Conservation (phyloP, 2,113 vertebrate genomes). For the Thymallus thymallus region DNA sequence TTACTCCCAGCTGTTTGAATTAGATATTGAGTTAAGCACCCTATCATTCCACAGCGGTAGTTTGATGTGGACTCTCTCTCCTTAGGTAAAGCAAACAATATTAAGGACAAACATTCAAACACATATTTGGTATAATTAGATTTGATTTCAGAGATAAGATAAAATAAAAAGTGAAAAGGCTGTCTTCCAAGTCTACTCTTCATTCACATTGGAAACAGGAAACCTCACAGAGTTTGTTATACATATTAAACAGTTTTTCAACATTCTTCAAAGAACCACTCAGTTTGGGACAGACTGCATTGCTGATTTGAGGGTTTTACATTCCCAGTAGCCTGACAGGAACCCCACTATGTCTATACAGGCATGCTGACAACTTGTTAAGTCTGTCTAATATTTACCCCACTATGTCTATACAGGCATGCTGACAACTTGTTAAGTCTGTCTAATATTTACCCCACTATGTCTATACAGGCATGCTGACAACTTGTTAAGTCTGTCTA, state of each 20-base stretch:
- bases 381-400: not conserved
- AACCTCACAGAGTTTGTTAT: too few species aligned
- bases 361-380: not conserved
- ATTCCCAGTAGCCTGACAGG: not conserved
- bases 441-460: not conserved
- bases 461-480: not conserved
- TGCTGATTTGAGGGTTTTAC: not conserved
- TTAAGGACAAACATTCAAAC: constrained; percentile 77
- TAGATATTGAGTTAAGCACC: constrained; percentile 86
- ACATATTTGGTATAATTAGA: constrained; percentile 82
- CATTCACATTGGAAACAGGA: not conserved
- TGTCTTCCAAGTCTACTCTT: not conserved
- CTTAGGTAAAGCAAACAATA: constrained; percentile 82
- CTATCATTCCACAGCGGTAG: constrained; percentile 81
- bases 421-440: not conserved
- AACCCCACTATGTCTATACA: not conserved
- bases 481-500: not conserved
- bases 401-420: not conserved
- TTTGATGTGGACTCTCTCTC: constrained; percentile 79
- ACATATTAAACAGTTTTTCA: not conserved
- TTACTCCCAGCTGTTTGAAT: constrained; percentile 78
- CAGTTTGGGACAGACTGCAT: not conserved
- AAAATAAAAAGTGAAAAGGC: not conserved
- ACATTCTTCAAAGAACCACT: not conserved
- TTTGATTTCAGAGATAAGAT: constrained; percentile 60